Percentiles rank a stretch among this genome's conserved stretches.
phyloP scores from a whole-genome alignment of 2,113 vertebrate species.

The Xyliphius kryptos region DNA sequence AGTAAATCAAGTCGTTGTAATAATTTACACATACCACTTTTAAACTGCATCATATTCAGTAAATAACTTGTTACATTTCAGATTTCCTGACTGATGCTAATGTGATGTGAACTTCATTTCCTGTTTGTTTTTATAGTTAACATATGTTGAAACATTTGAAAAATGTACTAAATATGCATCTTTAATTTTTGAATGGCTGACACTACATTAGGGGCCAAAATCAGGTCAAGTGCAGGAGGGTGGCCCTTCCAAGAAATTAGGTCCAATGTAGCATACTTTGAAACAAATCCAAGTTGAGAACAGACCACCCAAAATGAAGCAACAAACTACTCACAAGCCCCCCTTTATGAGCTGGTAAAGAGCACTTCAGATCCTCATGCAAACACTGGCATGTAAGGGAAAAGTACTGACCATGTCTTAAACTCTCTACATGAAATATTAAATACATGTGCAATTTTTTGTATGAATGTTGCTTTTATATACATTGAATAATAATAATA shows the following conservation, averaged over 20 bases:
- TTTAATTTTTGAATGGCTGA: constrained; percentile 47
- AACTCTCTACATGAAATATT: too few relatives aligned
- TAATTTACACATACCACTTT: too few relatives aligned
- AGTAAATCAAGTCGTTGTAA: too few relatives aligned
- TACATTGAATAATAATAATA: too few relatives aligned
- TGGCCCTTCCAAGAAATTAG: constrained; percentile 42
- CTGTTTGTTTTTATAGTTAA: too few relatives aligned
- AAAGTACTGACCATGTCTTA: constrained; percentile 22
- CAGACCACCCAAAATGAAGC: constrained; percentile 38
- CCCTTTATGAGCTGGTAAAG: constrained; percentile 22
- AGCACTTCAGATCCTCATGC: background rate
- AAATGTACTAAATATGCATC: background rate
- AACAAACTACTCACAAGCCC: constrained; percentile 20
- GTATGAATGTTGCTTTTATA: too few relatives aligned
- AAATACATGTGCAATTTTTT: too few relatives aligned
- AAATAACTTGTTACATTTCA: too few relatives aligned
- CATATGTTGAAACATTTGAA: background rate
- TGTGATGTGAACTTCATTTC: too few relatives aligned
- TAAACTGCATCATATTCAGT: too few relatives aligned
- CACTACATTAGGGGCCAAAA: constrained; percentile 46
- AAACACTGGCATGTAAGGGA: background rate
- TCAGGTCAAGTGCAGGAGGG: constrained; percentile 51
- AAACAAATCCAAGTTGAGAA: constrained; percentile 22
- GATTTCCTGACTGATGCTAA: too few relatives aligned
- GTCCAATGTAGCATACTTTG: background rate